These are phyloP conservation scores for Heliconius nattereri DNA, from an alignment of 1,140 invertebrate genomes.

Conservation along the genomic window DNA sequence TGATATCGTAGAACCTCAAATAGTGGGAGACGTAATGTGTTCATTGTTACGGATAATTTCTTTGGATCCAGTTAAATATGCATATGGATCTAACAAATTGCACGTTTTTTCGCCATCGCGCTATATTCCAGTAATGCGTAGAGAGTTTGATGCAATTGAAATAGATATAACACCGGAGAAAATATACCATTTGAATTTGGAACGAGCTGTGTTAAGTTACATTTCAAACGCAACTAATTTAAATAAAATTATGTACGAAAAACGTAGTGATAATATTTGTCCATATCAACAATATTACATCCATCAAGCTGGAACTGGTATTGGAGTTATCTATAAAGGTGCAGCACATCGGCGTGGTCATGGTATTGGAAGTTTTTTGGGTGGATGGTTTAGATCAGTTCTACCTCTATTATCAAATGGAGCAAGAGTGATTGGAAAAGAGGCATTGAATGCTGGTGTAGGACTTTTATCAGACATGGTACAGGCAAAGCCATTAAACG, in stretches of 20 bases:
- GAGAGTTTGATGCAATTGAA: constrained; percentile 54
- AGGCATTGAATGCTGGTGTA: neutral
- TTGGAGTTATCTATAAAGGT: no score
- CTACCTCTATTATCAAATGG: no score
- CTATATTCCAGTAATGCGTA: constrained; percentile 47
- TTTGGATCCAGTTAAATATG: constrained; percentile 45
- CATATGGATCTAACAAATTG: constrained; percentile 50
- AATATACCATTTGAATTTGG: constrained; percentile 59
- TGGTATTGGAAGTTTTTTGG: no score
- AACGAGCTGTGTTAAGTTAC: constrained; percentile 57
- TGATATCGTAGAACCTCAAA: constrained; percentile 45
- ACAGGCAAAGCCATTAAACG: neutral
- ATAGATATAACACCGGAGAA: constrained; percentile 53
- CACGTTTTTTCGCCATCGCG: constrained; percentile 49
- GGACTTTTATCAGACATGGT: neutral
- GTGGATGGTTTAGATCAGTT: no score
- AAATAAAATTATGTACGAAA: no score
- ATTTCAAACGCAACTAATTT: neutral
- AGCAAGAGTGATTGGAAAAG: neutral
- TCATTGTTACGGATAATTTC: constrained; percentile 52
- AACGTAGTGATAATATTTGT: no score
- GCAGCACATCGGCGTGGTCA: no score
- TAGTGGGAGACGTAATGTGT: constrained; percentile 55
- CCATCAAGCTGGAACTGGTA: no score
- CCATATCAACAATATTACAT: no score